Conservation (phyloP, 2,797 vertebrate species). For the Fundulus diaphanus region DNA sequence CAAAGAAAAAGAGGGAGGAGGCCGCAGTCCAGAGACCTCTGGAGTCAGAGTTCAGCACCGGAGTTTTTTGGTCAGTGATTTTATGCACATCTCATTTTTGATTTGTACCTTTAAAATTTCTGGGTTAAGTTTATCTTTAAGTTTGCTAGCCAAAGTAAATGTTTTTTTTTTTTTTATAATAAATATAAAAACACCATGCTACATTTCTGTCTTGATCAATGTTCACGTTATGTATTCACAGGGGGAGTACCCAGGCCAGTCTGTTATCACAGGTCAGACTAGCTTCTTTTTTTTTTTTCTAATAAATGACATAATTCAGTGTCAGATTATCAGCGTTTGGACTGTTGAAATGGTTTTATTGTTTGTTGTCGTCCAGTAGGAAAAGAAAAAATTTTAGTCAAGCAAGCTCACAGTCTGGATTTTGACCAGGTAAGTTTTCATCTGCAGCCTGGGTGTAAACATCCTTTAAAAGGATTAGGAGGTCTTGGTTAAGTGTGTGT, state of each 20-base stretch:
- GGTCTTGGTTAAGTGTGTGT: neutral
- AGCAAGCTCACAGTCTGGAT: conserved; percentile 85
- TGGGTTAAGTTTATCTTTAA: neutral
- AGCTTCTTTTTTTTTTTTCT: conserved; percentile 9
- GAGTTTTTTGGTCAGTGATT: conserved; percentile 87
- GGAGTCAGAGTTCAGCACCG: conserved; percentile 91
- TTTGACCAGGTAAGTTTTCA: conserved; percentile 83
- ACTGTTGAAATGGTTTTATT: neutral
- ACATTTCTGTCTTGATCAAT: neutral
- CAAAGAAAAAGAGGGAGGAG: conserved; percentile 90
- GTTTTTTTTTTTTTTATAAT: too few relatives aligned
- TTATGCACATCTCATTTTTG: neutral
- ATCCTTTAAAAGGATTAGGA: neutral
- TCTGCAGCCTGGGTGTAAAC: neutral
- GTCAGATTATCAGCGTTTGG: neutral
- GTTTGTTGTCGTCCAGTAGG: conserved; percentile 75
- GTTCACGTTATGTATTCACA: conserved; percentile 53
- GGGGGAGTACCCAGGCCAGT: conserved; percentile 83
- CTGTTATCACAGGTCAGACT: conserved; percentile 84
- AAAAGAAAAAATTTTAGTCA: conserved; percentile 89
- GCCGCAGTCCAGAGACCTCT: conserved; percentile 85
- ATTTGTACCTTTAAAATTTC: neutral
- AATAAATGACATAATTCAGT: neutral
- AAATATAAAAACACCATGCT: neutral
- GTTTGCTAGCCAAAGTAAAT: neutral